Evolutionary conservation across 1,140 invertebrate species (phyloP), one percentile per base, ranked within the genome.

Genomic region (Cyclina sinensis): DNA sequence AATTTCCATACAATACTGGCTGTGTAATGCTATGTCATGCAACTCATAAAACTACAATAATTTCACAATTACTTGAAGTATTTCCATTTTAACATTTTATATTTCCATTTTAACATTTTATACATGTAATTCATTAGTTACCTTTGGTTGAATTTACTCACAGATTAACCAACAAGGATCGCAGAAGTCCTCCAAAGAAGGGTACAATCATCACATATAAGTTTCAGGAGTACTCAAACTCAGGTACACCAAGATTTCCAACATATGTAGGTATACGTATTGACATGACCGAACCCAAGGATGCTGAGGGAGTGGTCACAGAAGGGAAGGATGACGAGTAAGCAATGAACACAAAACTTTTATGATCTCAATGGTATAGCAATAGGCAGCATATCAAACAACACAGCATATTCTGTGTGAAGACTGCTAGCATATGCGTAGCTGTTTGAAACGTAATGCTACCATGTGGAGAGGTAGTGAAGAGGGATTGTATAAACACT

Each of bases 191-290:
- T 59, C 94, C 94, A 0, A 95, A 95, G 89, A 94, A 92, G 48
- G 94, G 94, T 4, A 91, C 92, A 24, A 94, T 95, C 43, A 95
- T 95, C 46, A 95, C 94, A 18, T 95, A 94, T 90, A 94, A 93
- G 85, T 95, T 95, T 81, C 94, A 95, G 65, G 94, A 95, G 89
- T 93, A 93, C 37, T 92, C 91, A 16, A 94, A 94, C 84, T 91
- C 91, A 32, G 94, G 94, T 2, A 90, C 83, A 78, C 94, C 94
- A 59, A 83, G 94, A 51, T 95, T 95, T 86, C 94, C 94, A 12
- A 91, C 92, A 14, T 95, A 80, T 90, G 18, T 94, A 51, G 93
- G 94, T 89, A 90, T 94, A 0, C 90, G 93, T 78, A 93, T 94
- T 48, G 94, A 94, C 80, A 92, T 91, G 79, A 92, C 91, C 24